A percentile compares a stretch with the other conserved stretches of the same genome.
phyloP scores from a whole-genome alignment of 2,113 vertebrate species.

The Pangasianodon hypophthalmus region DNA sequence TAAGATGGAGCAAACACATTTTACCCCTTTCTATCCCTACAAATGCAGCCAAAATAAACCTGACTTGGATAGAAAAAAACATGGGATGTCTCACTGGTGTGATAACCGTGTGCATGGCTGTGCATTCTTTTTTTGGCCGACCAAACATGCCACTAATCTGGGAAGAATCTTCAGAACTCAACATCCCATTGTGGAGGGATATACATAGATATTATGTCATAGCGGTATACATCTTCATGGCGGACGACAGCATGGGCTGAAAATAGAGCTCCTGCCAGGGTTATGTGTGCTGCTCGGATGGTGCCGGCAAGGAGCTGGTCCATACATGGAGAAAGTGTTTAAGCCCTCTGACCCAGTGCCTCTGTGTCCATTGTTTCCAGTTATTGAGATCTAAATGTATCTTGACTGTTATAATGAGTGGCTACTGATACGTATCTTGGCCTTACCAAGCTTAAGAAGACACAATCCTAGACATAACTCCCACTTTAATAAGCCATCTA shows the following conservation, averaged over 20 bases:
- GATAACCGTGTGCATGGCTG: background rate
- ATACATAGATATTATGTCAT: conserved; percentile 65
- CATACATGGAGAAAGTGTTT: conserved; percentile 39
- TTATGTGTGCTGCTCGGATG: conserved; percentile 40
- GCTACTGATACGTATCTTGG: background rate
- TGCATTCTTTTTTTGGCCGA: conserved; percentile 48
- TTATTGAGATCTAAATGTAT: conserved; percentile 40
- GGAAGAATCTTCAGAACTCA: conserved; percentile 54
- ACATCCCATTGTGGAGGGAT: conserved; percentile 52
- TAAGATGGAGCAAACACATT: conserved; percentile 37
- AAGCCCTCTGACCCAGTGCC: conserved; percentile 42
- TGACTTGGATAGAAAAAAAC: background rate
- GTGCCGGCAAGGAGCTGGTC: conserved; percentile 26
- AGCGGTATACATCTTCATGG: conserved; percentile 59
- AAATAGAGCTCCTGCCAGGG: conserved; percentile 61
- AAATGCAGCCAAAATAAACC: background rate
- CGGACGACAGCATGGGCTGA: conserved; percentile 58
- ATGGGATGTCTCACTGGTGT: background rate
- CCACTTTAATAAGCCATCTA: background rate
- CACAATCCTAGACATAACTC: background rate
- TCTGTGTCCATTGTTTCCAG: conserved; percentile 41
- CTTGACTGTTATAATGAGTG: conserved; percentile 32
- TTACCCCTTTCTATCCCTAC: background rate
- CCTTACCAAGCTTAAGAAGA: background rate
- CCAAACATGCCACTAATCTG: conserved; percentile 57